Percentiles rank a stretch among this genome's conserved stretches.
Evolutionary conservation across 2,797 vertebrate genomes (phyloP).

Genomic region (Phataginus tetradactyla): DNA sequence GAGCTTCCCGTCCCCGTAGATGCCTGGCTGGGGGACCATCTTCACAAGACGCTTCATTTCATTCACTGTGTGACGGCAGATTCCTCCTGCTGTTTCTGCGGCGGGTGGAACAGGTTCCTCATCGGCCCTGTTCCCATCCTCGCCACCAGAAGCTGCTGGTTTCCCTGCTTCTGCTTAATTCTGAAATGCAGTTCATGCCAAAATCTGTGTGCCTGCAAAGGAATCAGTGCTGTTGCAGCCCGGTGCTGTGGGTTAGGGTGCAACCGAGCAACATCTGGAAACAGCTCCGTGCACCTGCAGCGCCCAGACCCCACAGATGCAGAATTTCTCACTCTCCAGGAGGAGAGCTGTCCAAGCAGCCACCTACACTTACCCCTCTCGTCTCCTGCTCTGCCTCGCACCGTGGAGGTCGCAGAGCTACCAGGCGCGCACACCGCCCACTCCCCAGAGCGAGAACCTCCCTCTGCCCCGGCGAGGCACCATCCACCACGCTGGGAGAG

Average conservation of each 20-base stretch:
- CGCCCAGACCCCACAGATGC: background rate
- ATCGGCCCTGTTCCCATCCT: background rate
- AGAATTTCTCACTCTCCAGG: background rate
- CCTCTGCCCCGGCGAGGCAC: rapidly evolving
- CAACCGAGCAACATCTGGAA: constrained; percentile 25
- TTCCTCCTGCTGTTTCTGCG: background rate
- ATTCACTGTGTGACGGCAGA: background rate
- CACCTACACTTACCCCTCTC: background rate
- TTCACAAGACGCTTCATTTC: background rate
- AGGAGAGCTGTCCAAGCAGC: background rate
- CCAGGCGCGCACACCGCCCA: too few species aligned
- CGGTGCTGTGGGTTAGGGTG: background rate
- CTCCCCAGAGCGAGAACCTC: background rate
- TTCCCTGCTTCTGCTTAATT: background rate
- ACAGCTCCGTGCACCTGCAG: background rate
- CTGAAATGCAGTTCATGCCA: background rate
- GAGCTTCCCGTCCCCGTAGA: rapidly evolving
- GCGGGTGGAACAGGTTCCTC: background rate
- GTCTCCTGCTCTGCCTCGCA: background rate
- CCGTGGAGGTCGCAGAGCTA: rapidly evolving
- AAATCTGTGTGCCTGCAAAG: background rate
- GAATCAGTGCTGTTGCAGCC: background rate
- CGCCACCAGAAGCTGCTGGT: background rate
- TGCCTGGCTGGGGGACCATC: background rate
- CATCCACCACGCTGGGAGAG: rapidly evolving